phyloP scores from a whole-genome alignment of 2,797 vertebrate species.

The Cyprinella venusta region DNA sequence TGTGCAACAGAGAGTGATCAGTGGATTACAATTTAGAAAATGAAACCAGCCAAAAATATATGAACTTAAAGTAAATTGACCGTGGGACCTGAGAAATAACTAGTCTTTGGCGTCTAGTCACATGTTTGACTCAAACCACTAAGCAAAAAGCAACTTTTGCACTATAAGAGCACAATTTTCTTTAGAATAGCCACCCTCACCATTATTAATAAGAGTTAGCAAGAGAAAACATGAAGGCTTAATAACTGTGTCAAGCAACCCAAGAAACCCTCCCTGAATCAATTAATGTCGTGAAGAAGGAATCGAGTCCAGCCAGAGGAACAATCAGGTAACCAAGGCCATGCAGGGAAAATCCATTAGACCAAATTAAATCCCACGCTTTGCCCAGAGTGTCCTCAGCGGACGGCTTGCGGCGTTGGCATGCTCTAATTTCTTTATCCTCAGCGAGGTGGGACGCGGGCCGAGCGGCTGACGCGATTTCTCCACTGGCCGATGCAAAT shows the following conservation, averaged over 20 bases:
- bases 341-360: constrained; percentile 57
- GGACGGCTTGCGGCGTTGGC: neutral
- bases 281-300: constrained; percentile 9
- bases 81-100: neutral
- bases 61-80: neutral
- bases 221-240: neutral
- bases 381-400: constrained; percentile 55
- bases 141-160: neutral
- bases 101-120: neutral
- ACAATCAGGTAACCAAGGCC: constrained; percentile 48
- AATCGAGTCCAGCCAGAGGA: constrained; percentile 9
- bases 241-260: neutral
- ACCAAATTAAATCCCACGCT: constrained; percentile 49
- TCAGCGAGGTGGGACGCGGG: neutral
- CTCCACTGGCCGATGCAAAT: neutral
- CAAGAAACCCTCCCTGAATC: neutral
- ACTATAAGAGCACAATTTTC: neutral
- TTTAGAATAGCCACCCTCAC: neutral
- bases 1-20: neutral
- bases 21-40: neutral
- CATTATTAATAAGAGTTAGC: neutral
- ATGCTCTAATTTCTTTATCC: constrained; percentile 23
- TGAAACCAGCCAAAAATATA: neutral
- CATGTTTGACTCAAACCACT: too few relatives aligned
- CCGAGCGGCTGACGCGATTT: neutral